Conservation (phyloP, 2,888 invertebrate species). For the Ochropacha duplaris region DNA sequence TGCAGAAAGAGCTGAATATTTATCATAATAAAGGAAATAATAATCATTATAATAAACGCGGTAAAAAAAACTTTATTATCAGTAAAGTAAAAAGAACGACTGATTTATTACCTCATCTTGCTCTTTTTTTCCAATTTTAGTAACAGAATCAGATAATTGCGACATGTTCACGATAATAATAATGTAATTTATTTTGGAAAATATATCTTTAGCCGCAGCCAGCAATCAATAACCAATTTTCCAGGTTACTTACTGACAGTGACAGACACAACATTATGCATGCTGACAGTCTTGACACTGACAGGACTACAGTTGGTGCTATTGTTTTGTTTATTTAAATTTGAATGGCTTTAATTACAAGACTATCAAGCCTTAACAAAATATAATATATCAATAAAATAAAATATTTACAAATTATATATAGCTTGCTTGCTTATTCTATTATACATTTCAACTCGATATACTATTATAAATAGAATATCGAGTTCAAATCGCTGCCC, state of each 20-base stretch:
- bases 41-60: background rate
- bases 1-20: background rate
- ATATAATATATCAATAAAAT: no score
- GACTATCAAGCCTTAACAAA: no score
- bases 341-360: no score
- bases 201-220: background rate
- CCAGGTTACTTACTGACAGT: background rate
- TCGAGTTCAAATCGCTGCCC: no score
- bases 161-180: slow-evolving; percentile 49
- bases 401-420: no score
- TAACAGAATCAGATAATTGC: slow-evolving; percentile 36
- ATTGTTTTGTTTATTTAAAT: no score
- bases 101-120: slow-evolving; percentile 87
- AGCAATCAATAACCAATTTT: slow-evolving; percentile 15
- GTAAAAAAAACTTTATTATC: background rate
- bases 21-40: background rate
- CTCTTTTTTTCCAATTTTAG: slow-evolving; percentile 77
- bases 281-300: no score
- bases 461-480: no score
- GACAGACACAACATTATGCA: no score
- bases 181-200: slow-evolving; percentile 8
- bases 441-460: no score
- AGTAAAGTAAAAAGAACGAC: background rate
- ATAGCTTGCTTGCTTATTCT: no score
- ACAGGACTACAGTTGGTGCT: no score